These are phyloP conservation scores for Andricus grossulariae DNA, from an alignment of 1,140 invertebrate genomes.

Conservation along the genomic window DNA sequence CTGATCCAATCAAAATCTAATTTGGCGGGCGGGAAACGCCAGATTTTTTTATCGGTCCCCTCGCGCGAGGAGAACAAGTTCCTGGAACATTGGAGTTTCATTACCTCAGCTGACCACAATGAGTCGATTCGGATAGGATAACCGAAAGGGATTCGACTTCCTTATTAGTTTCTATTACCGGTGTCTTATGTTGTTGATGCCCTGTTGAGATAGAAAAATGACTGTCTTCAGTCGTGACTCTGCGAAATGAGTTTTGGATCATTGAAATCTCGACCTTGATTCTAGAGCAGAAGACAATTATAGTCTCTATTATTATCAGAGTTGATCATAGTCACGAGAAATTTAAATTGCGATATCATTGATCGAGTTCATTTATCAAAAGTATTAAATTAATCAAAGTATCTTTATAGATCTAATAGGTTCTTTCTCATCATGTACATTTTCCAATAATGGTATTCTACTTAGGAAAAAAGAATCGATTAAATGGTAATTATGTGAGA, in stretches of 20 bases:
- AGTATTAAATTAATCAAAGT: too few relatives aligned
- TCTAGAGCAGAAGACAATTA: not conserved
- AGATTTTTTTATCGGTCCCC: slow-evolving; percentile 33
- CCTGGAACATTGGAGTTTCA: not conserved
- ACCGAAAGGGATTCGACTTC: slow-evolving; percentile 17
- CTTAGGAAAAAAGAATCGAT: too few relatives aligned
- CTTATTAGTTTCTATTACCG: slow-evolving; percentile 24
- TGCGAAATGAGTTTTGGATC: not conserved
- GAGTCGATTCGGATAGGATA: slow-evolving; percentile 2
- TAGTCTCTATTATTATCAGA: not conserved
- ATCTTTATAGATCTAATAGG: too few relatives aligned
- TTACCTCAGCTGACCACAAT: slow-evolving; percentile 18
- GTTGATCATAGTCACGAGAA: too few relatives aligned
- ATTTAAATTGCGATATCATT: too few relatives aligned
- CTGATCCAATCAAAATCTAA: slow-evolving; percentile 65
- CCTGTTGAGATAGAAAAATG: slow-evolving; percentile 19
- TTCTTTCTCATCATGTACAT: too few relatives aligned
- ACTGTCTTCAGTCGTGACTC: not conserved
- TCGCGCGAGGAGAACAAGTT: slow-evolving; percentile 11
- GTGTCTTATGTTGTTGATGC: slow-evolving; percentile 8
- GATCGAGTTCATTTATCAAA: too few relatives aligned
- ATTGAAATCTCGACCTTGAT: not conserved
- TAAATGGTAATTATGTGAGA: too few relatives aligned
- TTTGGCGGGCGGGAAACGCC: slow-evolving; percentile 47
- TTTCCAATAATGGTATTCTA: too few relatives aligned